Conservation (phyloP, 2,888 invertebrate genomes). For the Cabera pusaria region DNA sequence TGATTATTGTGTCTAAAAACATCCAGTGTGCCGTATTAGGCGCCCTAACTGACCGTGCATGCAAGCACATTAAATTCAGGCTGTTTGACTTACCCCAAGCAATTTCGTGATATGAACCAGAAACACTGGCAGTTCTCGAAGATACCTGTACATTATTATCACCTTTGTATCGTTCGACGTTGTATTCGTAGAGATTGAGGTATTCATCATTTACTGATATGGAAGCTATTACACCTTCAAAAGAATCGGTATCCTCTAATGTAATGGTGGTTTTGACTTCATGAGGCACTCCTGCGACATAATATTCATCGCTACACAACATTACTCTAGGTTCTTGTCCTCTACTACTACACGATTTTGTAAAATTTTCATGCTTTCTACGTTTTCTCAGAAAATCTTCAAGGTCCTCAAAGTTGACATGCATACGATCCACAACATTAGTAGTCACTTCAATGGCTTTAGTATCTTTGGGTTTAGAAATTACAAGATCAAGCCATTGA, state of each 20-base stretch:
- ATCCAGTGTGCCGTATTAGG: conserved; percentile 60
- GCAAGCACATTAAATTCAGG: conserved; percentile 69
- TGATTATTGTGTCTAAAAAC: conserved; percentile 56
- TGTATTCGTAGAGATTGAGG: conserved; percentile 56
- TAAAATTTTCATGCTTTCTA: background rate
- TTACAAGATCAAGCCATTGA: conserved; percentile 65
- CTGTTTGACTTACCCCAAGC: conserved; percentile 63
- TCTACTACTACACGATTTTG: too few species aligned
- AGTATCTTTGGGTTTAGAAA: conserved; percentile 55
- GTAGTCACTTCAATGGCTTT: conserved; percentile 66
- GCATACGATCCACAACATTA: conserved; percentile 64
- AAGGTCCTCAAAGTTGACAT: conserved; percentile 44
- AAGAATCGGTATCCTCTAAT: conserved; percentile 48
- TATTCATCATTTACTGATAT: conserved; percentile 52
- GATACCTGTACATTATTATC: conserved; percentile 59
- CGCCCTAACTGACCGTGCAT: conserved; percentile 48
- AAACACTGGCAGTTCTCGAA: conserved; percentile 67
- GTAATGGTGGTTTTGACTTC: conserved; percentile 36
- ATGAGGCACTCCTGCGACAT: conserved; percentile 58
- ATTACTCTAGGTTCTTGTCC: conserved; percentile 7
- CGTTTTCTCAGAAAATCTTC: conserved; percentile 1
- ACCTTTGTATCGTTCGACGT: conserved; percentile 55
- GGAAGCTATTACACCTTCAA: conserved; percentile 58
- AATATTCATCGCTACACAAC: conserved; percentile 66
- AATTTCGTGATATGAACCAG: conserved; percentile 68